Conservation (phyloP, 2,113 vertebrate species). For the Burhinus bistriatus region DNA sequence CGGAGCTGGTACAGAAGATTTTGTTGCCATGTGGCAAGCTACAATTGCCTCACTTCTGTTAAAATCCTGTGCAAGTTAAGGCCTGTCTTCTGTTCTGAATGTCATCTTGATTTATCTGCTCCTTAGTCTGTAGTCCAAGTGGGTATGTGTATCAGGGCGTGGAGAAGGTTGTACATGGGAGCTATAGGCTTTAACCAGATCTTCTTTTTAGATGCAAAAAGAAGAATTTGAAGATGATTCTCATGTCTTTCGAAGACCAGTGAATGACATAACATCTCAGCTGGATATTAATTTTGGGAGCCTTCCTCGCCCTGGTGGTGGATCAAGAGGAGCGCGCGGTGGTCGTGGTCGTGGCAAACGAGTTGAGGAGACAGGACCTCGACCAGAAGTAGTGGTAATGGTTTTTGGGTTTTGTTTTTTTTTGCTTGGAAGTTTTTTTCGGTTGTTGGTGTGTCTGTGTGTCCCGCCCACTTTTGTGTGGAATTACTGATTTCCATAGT, state of each 20-base stretch:
- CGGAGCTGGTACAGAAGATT: not conserved
- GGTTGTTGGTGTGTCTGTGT: not conserved
- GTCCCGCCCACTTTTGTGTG: not conserved
- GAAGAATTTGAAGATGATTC: conserved; percentile 73
- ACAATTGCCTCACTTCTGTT: not conserved
- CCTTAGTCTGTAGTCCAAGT: not conserved
- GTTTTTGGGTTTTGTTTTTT: not conserved
- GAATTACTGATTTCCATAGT: not conserved
- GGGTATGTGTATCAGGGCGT: not conserved
- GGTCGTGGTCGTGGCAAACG: conserved; percentile 67
- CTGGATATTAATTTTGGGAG: conserved; percentile 94
- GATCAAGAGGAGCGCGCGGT: conserved; percentile 81
- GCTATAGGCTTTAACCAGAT: not conserved
- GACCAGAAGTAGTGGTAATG: conserved; percentile 59
- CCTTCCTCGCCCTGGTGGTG: conserved; percentile 80
- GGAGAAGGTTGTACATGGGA: not conserved
- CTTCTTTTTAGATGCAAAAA: conserved; percentile 69
- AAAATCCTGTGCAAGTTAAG: not conserved
- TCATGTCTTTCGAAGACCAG: conserved; percentile 79
- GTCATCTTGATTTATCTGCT: not conserved
- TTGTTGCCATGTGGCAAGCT: not conserved
- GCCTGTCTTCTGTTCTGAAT: not conserved
- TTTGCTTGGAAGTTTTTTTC: not conserved
- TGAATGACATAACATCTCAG: conserved; percentile 93
- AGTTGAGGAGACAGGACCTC: conserved; percentile 32